A percentile compares a stretch with the other conserved stretches of the same genome.
Evolutionary conservation across 2,888 invertebrate species (phyloP).

Genomic region (Caenorhabditis auriculariae): DNA sequence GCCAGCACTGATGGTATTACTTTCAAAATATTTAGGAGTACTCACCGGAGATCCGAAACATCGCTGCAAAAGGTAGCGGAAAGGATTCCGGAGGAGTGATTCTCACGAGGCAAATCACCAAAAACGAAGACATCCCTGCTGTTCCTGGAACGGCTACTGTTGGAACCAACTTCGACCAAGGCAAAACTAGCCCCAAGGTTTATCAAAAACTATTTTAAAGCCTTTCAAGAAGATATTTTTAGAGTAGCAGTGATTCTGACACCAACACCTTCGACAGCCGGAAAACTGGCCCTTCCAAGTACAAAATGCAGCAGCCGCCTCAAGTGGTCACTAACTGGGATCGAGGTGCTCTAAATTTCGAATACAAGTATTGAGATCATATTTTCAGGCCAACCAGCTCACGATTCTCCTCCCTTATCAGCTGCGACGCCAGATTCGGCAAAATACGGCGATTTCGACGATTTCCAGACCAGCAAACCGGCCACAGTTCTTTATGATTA

Average conservation of each 20-base stretch:
- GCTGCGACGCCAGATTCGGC: slow-evolving; percentile 45
- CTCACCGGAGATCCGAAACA: slow-evolving; percentile 58
- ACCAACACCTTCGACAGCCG: slow-evolving; percentile 46
- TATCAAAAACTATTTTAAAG: too few relatives aligned
- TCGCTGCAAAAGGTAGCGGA: slow-evolving; percentile 30
- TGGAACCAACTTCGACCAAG: slow-evolving; percentile 18
- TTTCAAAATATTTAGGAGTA: slow-evolving; percentile 47
- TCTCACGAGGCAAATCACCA: slow-evolving; percentile 45
- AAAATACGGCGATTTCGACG: slow-evolving; percentile 49
- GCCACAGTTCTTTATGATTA: slow-evolving; percentile 58
- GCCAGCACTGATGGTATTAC: too few relatives aligned
- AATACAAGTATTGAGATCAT: neutral
- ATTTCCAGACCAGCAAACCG: slow-evolving; percentile 39
- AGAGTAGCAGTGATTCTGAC: slow-evolving; percentile 47
- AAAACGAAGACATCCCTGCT: slow-evolving; percentile 29
- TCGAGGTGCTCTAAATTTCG: slow-evolving; percentile 3
- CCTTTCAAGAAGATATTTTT: slow-evolving; percentile 1
- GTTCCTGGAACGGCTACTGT: slow-evolving; percentile 10
- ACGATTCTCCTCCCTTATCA: slow-evolving; percentile 25
- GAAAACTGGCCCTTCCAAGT: slow-evolving; percentile 31
- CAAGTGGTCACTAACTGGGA: slow-evolving; percentile 21
- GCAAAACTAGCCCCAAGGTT: slow-evolving; percentile 74
- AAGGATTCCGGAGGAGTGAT: slow-evolving; percentile 43
- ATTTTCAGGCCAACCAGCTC: neutral
- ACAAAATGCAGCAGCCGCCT: slow-evolving; percentile 10